Evolutionary conservation across 1,140 invertebrate genomes (phyloP), one percentile per base, ranked within the genome.

Genomic region (Bombus confusus): DNA sequence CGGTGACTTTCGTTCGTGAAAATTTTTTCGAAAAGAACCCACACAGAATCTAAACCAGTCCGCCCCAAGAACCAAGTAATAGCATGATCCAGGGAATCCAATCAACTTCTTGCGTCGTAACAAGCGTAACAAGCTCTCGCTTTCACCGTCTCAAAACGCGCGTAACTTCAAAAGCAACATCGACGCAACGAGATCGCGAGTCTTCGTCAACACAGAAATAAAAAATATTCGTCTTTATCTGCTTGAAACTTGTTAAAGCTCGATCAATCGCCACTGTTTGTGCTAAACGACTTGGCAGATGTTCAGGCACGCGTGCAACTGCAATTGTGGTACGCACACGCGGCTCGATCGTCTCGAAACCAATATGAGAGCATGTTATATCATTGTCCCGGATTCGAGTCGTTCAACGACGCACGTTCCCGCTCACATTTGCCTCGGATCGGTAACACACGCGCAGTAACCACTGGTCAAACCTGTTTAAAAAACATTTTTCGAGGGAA

Each of bases 401-500:
- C 47, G 47, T 52, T 52, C 47, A 72, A 87, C 66, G 64, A 68
- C 78, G 52, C 76, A 43, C 43, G 75, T 72, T 66, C 28, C 62
- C 59, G 59, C 34, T 69, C 74, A 34, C 73, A 41, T 69, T 68
- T 41, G 74, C 31, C 28, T 69, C 74, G 64, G 47, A 77, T 78
- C 74, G 62, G 74, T 57, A 77, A 78, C 81, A 78, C 22, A 39
- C 25, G 68, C 59, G 66, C 66, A n/a, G 31, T 43, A 59, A 43
- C 37, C 83, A 88, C 80, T 59, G 76, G 85, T 87, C 77, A 84
- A 89, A 90, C 87, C 80, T 71, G 87, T 87, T 90, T 86, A 47
- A 87, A 88, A 88, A 83, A 79, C 66, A 89, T 78, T 74, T 81
- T 83, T 18, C 37, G 47, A 77, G 34, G 73, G 77, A 84, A 81